Evolutionary conservation across 2,797 vertebrate genomes (phyloP), one percentile per base, ranked within the genome.

Genomic region (Alfaro cultratus): DNA sequence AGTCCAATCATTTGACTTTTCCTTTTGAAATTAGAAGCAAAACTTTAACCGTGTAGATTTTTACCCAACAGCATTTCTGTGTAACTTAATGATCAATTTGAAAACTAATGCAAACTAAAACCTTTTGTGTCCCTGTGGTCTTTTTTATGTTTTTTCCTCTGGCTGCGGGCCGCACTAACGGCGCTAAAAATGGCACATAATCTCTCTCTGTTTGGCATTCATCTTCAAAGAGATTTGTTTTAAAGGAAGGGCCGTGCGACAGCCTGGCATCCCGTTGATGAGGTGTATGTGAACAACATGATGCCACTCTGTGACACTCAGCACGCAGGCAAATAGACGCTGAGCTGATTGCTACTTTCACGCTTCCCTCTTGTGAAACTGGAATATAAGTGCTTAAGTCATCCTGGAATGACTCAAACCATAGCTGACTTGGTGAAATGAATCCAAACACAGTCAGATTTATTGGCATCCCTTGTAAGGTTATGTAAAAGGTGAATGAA

Each of bases 161-260:
- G 86, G 79, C 88, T 85, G 62, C 41, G 74, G 77, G 86, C 88
- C 31, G 84, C 75, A 75, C 79, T 80, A 79, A 82, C 89, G 82
- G 84, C 60, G 86, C 90, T 89, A 93, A 90, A 94, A 90, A 89
- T 84, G 87, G 83, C 83, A 67, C 78, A 68, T 92, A 91, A 91
- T 91, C 86, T 80, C 70, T 74, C 83, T 81, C 57, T 82, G 87
- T 86, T 82, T 91, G 85, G 85, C 89, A 90, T 92, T 94, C 64
- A 88, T 91, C 86, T 89, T 90, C 86, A 93, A 89, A 92, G 87
- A 89, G 88, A 71, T 88, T 89, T 80, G 82, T 85, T 92, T 90
- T 86, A 89, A 87, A 91, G 77, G 85, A 79, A 86, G 79, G 83
- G 68, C 68, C 45, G 57, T 78, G 80, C 29, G 29, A 76, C 13